Percentiles rank a stretch among this genome's conserved stretches.
phyloP scores from a whole-genome alignment of 2,797 vertebrate genomes.

The Vespertilio murinus region DNA sequence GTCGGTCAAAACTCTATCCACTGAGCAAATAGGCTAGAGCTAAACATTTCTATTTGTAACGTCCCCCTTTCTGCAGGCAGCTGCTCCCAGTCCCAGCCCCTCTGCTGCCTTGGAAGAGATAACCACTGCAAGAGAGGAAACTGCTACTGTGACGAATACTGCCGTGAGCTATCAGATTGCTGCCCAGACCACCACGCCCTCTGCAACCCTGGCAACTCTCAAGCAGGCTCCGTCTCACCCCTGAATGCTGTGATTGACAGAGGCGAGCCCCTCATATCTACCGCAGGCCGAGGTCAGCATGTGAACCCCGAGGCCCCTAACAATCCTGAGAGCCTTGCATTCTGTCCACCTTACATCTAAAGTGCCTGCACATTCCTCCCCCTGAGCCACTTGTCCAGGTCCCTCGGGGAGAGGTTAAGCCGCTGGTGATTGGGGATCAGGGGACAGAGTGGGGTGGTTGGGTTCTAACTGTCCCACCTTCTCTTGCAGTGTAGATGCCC shows the following conservation, averaged over 20 bases:
- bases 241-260: background rate
- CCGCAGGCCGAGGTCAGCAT: background rate
- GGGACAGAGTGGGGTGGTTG: background rate
- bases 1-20: too few species aligned
- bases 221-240: background rate
- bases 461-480: background rate
- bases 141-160: conserved; percentile 77
- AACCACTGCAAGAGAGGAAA: conserved; percentile 41
- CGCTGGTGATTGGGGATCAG: background rate
- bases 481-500: background rate
- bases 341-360: background rate
- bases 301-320: background rate
- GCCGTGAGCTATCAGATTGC: conserved; percentile 62
- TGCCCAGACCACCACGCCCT: conserved; percentile 52
- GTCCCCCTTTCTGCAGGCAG: conserved; percentile 18
- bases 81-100: conserved; percentile 51
- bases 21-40: too few species aligned
- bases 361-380: background rate
- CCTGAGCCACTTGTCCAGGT: background rate
- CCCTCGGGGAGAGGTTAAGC: background rate
- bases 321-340: background rate
- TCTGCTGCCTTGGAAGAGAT: conserved; percentile 66
- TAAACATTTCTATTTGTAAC: background rate
- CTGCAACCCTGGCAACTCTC: background rate
- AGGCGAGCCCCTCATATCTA: background rate